phyloP scores from a whole-genome alignment of 2,113 vertebrate species.

The Tragelaphus buxtoni region DNA sequence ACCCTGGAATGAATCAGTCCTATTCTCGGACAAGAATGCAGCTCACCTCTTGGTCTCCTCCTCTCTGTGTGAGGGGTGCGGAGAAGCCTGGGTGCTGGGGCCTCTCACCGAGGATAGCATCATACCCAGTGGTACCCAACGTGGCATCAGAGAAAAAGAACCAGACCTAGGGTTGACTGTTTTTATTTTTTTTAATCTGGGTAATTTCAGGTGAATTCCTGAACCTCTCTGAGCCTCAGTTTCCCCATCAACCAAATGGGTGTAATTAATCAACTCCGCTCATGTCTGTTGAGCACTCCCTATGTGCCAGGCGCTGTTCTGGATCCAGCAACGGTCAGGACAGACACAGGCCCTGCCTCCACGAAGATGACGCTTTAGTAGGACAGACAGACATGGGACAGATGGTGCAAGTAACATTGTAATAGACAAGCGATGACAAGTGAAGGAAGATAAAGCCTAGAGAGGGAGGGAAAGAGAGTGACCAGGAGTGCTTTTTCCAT shows the following conservation, averaged over 20 bases:
- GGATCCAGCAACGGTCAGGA: not conserved
- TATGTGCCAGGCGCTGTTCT: not conserved
- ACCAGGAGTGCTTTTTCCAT: not conserved
- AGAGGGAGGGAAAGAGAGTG: not conserved
- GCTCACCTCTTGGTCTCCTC: constrained; percentile 15
- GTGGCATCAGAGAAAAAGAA: not conserved
- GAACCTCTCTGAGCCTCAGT: not conserved
- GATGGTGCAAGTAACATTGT: no score
- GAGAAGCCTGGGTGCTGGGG: not conserved
- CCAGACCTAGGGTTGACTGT: not conserved
- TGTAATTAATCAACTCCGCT: not conserved
- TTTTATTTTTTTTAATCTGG: not conserved
- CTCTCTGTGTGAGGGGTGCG: not conserved
- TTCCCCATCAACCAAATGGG: not conserved
- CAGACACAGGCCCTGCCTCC: not conserved
- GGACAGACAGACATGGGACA: not conserved
- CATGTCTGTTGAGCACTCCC: not conserved
- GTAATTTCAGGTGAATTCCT: not conserved
- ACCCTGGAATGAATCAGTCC: constrained; percentile 53
- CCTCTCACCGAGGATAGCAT: not conserved
- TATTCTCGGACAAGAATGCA: constrained; percentile 64
- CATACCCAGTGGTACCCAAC: not conserved
- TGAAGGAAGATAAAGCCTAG: not conserved
- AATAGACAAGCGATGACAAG: not conserved
- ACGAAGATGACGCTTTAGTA: not conserved